Base-by-base conservation (phyloP, 2,797 vertebrate genomes). In the Muraenolepis orangiensis region DNA sequence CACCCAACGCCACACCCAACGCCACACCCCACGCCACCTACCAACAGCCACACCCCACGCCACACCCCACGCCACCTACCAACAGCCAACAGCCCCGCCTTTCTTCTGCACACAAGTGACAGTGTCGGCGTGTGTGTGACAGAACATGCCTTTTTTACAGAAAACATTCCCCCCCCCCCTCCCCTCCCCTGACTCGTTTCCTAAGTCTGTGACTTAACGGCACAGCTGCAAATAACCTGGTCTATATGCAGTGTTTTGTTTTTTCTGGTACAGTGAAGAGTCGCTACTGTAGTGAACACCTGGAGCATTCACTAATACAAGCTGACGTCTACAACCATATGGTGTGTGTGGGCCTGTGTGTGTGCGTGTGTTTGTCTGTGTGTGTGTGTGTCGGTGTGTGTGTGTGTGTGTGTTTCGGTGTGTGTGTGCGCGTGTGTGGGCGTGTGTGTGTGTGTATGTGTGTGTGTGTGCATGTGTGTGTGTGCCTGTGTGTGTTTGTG, bases 401-500 rank as follows among this genome's bases (percentile, higher is more conserved):
- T 20, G 46, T 51, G 46, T 20, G 18, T 51, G 46, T n/a, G 46
- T 0, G 46, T 6, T 18, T 40, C 2, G 14, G 34, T 70, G 68
- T 36, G 34, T 70, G 42, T 34, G 42, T 70, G 66, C 31, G 38
- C 31, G 71, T 72, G 32, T 68, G 30, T 38, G 31, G 8, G 51
- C 71, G 40, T 69, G 72, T 74, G 69, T n/a, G 29, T 64, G 67
- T 36, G n/a, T 73, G 2, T 14, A 20, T 23, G 2, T 71, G 70
- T 42, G 30, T 78, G 71, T 66, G 46, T 75, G 20, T 51, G 18
- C 30, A 11, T 20, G 2, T 72, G 26, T 36, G 8, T 31, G 61
- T 66, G 61, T 26, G 61, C 2, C 26, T 67, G 66, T 30, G 66
- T 67, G 26, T 66, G 64, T 66, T 23, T 73, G 70, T 72, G 76